phyloP scores from a whole-genome alignment of 2,888 invertebrate species.

The Didymodactylos carnosus region DNA sequence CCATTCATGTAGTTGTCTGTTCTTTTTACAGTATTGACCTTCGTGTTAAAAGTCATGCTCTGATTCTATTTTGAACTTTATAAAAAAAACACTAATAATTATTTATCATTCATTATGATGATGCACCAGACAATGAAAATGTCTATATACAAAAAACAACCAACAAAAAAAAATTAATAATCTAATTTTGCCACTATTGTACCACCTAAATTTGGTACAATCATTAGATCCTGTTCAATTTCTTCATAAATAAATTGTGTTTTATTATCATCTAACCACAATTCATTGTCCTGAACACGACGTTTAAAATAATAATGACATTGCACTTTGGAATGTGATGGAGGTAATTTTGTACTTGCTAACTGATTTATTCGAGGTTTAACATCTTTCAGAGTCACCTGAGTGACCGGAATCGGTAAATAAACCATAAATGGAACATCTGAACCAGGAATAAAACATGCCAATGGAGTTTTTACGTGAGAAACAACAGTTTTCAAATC shows the following conservation, averaged over 20 bases:
- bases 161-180: neutral
- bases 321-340: neutral
- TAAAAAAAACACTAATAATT: no score
- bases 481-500: no score
- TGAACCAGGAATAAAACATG: neutral
- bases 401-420: neutral
- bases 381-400: neutral
- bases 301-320: slow-evolving; percentile 1
- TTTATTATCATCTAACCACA: neutral
- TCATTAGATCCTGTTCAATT: neutral
- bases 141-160: no score
- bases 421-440: neutral
- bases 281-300: neutral
- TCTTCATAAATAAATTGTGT: neutral
- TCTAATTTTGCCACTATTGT: neutral
- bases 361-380: neutral
- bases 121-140: no score
- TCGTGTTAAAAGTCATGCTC: no score
- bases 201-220: neutral
- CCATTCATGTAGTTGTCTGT: no score
- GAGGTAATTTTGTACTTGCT: neutral
- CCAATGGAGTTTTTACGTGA: neutral
- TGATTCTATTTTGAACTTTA: no score
- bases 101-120: no score
- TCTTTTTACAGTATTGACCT: no score